Evolutionary conservation across 2,888 invertebrate species (phyloP).

Genomic region (Beris chalybata): DNA sequence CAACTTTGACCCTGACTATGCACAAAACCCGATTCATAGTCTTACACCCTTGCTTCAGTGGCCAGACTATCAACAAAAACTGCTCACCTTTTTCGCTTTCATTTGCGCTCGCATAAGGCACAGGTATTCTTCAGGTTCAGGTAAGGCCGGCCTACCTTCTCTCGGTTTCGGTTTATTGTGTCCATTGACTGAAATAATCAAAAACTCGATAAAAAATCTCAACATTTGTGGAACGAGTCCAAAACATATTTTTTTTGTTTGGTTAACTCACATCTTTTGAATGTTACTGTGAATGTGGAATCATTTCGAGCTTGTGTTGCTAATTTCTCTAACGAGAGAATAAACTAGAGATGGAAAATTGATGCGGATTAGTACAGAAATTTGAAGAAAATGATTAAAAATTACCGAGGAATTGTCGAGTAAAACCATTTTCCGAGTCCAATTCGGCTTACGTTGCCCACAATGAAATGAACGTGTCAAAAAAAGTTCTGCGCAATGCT

Average conservation of each 20-base stretch:
- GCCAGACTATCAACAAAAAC: neutral
- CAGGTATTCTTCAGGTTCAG: slow-evolving; percentile 68
- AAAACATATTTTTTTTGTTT: slow-evolving; percentile 20
- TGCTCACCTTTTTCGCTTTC: slow-evolving; percentile 58
- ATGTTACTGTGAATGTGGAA: slow-evolving; percentile 83
- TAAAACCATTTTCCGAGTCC: slow-evolving; percentile 50
- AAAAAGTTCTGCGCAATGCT: slow-evolving; percentile 20
- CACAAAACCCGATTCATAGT: too few species aligned
- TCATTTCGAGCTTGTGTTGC: slow-evolving; percentile 80
- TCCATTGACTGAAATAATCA: slow-evolving; percentile 70
- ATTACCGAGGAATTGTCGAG: slow-evolving; percentile 55
- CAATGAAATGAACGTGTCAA: slow-evolving; percentile 34
- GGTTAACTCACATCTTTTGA: slow-evolving; percentile 87
- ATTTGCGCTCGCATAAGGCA: slow-evolving; percentile 85
- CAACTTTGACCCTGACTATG: too few species aligned
- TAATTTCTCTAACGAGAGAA: slow-evolving; percentile 57
- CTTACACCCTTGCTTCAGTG: neutral
- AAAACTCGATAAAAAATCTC: slow-evolving; percentile 17
- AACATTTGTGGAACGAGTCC: neutral
- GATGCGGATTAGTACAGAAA: neutral
- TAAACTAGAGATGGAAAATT: slow-evolving; percentile 46
- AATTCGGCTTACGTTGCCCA: slow-evolving; percentile 21
- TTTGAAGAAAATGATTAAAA: slow-evolving; percentile 24
- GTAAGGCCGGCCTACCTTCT: slow-evolving; percentile 65
- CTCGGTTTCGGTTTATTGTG: slow-evolving; percentile 74